Evolutionary conservation across 2,797 vertebrate species (phyloP), one percentile per base, ranked within the genome.

Genomic region (Artibeus jamaicensis): DNA sequence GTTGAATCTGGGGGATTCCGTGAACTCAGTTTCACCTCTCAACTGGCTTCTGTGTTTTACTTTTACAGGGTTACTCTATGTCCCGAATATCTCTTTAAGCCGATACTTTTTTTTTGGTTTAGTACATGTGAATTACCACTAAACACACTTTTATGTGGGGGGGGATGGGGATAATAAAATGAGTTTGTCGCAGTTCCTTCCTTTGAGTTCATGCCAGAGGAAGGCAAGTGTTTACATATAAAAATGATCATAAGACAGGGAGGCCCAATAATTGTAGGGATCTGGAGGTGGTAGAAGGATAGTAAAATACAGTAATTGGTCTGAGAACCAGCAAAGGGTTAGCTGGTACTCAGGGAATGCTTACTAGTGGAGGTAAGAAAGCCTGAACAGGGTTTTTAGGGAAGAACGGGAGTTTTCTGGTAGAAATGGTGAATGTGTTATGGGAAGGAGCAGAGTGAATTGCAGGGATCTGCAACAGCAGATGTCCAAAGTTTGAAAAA

Each of bases 21-120:
- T 74, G 92, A 96, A 93, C 68, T 93, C 62, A 26, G 34, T 65
- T 94, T 96, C 79, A 90, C 53, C 93, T 93, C 37, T 53, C 53
- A 34, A 4, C 6, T 76, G 53, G 37, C 77, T 92, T 93, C 84
- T 87, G 39, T 89, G 71, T 73, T 15, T 81, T 57, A n/a, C 42
- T 79, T 29, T 68, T 71, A 57, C 32, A 34, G 29, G 65, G 48
- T 37, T 42, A 5, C 67, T 90, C 84, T 55, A 68, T 57, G 84
- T 55, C 50, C 34, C 50, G 22, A 44, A n/a, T 78, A 37, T 57
- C 42, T 85, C 39, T 68, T 59, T 44, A 39, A 50, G 46, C 86
- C 76, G 44, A 21, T 32, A 68, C 50, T 68, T 86, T 46, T 19
- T 46, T 44, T 74, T 73, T 50, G 50, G 89, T 48, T 50, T 26